Evolutionary conservation across 1,140 invertebrate genomes (phyloP), one percentile per base, ranked within the genome.

Genomic region (Hycleus phaleratus): DNA sequence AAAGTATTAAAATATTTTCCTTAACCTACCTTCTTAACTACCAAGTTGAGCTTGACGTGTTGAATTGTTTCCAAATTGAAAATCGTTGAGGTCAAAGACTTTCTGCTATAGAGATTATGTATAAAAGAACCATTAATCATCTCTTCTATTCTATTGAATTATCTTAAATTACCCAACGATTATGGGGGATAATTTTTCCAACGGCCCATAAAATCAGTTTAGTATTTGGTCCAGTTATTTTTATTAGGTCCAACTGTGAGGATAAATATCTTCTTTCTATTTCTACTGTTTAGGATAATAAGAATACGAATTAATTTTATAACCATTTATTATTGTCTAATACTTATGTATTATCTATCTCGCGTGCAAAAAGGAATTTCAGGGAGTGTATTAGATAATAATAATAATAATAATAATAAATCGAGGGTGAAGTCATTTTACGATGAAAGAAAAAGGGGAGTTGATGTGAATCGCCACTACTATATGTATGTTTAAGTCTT

Each of bases 401-500:
- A 32, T 32, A 32, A 32, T 32, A 32, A 32, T 32, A 32, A 1
- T 32, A 32, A 32, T 32, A 32, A 58, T 52, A 51, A 39, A 44
- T 51, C 10, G 56, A 58, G 56, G 56, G 56, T 58, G 56, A 58
- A 58, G 56, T 58, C 48, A 58, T 58, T 58, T 58, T 51, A 52
- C 32, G 32, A 32, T 32, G 7, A 7, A 32, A 32, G 4, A 32
- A 7, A 32, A 32, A 32, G 56, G 56, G 56, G 56, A 32, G 7
- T 32, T 32, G 32, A 7, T 32, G 32, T 51, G 45, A 47, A 46
- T 46, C 40, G 56, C 50, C 47, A 26, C 26, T 24, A 11, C 54
- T 11, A 43, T 55, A 46, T 57, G 25, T 57, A 48, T 42, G 32
- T 32, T 32, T 32, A 4, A 32, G 32, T 32, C 18, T 18, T 18